Base-by-base conservation (phyloP, 2,888 invertebrate species). In the Clanis bilineata region DNA sequence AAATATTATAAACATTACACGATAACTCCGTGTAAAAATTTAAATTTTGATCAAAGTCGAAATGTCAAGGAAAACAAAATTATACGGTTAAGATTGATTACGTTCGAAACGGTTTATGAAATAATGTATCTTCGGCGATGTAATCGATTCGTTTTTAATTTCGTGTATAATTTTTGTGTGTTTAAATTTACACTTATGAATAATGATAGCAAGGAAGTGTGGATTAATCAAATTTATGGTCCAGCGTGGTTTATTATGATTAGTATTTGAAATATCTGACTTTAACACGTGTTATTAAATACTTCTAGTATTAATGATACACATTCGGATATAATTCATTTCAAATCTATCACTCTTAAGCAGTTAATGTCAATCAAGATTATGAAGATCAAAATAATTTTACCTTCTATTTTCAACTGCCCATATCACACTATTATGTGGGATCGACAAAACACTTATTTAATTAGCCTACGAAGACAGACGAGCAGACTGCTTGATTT, bases 21-120 rank as follows among this genome's bases (percentile, higher is more conserved):
- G 28, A 12, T 43, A 41, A 41, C 36, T 63, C 45, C 57, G 59
- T 62, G 57, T 38, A 32, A 43, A 54, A 21, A 43, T 59, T 58
- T 61, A 44, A 64, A 60, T 60, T 56, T 38, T 60, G 23, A 60
- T 60, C 56, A 69, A 61, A 70, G 68, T 47, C 60, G 55, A 82
- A 83, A 84, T 82, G 80, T 80, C 83, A 82, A 83, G 83, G 81
- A 68, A 69, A 77, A 59, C 51, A 64, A 60, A 62, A 44, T 57
- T 58, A 71, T 66, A 58, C 64, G 44, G 28, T 51, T 15, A 15
- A 22, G 57, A 54, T 54, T 25, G 51, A 57, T 58, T 61, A 57
- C 22, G 51, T 55, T 54, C 41, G 41, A 57, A 54, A 61, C 54
- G 57, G 57, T 61, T 61, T 57, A 28, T 61, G 51, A 54, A 54